Percentiles rank a stretch among this genome's conserved stretches.
These are phyloP conservation scores for Punctoribates punctum DNA, from an alignment of 2,888 invertebrate species.

Conservation along the genomic window DNA sequence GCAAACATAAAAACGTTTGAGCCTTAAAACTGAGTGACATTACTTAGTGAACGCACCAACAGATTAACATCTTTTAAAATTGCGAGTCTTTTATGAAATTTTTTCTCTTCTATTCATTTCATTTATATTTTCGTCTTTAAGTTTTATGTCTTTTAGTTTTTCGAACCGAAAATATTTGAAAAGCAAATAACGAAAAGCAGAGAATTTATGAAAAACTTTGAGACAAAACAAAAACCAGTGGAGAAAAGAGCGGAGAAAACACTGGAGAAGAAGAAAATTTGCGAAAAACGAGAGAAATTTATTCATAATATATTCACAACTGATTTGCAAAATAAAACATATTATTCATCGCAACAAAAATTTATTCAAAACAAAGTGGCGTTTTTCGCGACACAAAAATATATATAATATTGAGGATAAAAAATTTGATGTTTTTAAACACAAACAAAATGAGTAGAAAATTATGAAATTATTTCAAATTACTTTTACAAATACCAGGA, in stretches of 20 bases:
- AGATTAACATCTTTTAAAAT: slow-evolving; percentile 33
- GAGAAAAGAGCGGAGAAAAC: background rate
- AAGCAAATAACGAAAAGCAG: background rate
- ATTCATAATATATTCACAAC: slow-evolving; percentile 19
- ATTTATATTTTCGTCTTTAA: slow-evolving; percentile 22
- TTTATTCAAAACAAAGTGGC: slow-evolving; percentile 28
- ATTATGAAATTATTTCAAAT: slow-evolving; percentile 21
- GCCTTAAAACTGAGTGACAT: slow-evolving; percentile 33
- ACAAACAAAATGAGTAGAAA: slow-evolving; percentile 22
- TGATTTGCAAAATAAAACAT: slow-evolving; percentile 1
- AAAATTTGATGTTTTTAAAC: slow-evolving; percentile 7
- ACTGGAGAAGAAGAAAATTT: background rate
- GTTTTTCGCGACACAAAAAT: background rate
- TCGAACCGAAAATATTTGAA: background rate
- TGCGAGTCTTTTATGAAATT: slow-evolving; percentile 27
- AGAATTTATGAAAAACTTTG: background rate
- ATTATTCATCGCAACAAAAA: background rate
- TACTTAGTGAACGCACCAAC: slow-evolving; percentile 13
- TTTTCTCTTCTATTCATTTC: background rate
- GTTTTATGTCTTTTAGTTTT: background rate
- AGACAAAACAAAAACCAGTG: slow-evolving; percentile 3
- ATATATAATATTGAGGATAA: background rate
- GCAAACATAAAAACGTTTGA: slow-evolving; percentile 18
- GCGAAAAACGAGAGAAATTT: background rate
- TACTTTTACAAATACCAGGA: slow-evolving; percentile 31